Percentiles rank a stretch among this genome's conserved stretches.
Evolutionary conservation across 2,113 vertebrate genomes (phyloP).

Genomic region (Onychostoma macrolepis): DNA sequence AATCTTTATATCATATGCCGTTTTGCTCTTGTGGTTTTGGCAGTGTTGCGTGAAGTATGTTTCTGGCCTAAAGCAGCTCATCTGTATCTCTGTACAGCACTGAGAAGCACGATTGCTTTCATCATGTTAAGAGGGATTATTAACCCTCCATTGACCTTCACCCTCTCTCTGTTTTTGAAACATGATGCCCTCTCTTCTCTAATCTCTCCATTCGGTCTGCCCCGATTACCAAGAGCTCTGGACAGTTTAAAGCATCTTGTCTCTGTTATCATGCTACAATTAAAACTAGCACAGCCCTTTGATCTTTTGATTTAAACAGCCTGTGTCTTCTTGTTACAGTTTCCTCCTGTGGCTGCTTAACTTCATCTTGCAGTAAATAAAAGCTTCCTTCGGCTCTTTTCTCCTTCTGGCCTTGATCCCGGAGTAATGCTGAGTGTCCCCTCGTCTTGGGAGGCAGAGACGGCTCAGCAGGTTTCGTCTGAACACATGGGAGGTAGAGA

Average conservation of each 20-base stretch:
- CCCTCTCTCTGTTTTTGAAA: conserved; percentile 4
- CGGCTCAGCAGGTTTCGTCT: conserved; percentile 43
- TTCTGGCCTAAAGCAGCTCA: not conserved
- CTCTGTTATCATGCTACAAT: conserved; percentile 5
- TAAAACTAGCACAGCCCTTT: not conserved
- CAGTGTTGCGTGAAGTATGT: not conserved
- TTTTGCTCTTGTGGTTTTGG: not conserved
- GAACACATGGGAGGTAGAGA: conserved; percentile 13
- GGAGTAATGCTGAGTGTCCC: conserved; percentile 43
- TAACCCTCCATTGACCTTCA: conserved; percentile 1
- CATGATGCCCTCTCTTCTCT: not conserved
- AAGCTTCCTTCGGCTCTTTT: conserved; percentile 4
- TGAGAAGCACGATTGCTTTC: not conserved
- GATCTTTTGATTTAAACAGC: not conserved
- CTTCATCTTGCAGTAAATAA: not conserved
- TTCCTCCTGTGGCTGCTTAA: not conserved
- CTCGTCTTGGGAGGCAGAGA: not conserved
- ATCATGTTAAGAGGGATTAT: not conserved
- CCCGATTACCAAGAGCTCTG: not conserved
- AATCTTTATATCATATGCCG: not conserved
- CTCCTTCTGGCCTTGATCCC: conserved; percentile 36
- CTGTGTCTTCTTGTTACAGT: not conserved
- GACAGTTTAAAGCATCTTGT: conserved; percentile 2
- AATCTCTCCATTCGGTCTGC: not conserved
- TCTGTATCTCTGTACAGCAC: not conserved